Conservation (phyloP, 2,113 vertebrate species). For the Lonchura striata region DNA sequence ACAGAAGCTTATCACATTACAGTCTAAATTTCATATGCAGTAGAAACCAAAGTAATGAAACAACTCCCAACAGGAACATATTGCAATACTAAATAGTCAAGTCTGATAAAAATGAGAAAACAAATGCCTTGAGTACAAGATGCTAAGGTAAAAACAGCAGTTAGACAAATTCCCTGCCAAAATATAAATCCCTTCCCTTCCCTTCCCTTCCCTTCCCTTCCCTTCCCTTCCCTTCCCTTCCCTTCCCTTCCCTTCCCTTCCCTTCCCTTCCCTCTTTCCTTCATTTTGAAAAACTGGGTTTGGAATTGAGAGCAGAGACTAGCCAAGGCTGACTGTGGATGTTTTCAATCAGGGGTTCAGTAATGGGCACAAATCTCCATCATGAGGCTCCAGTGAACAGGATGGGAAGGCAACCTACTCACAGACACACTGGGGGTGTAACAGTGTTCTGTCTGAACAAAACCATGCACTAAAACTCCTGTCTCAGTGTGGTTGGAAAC, state of each 20-base stretch:
- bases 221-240: too few relatives aligned
- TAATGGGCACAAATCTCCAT: neutral
- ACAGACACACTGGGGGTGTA: neutral
- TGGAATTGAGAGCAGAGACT: neutral
- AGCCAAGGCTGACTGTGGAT: neutral
- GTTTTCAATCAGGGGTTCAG: neutral
- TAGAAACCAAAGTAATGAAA: neutral
- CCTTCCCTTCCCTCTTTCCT: too few relatives aligned
- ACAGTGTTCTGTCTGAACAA: neutral
- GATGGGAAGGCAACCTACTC: neutral
- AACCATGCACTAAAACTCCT: neutral
- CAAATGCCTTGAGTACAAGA: neutral
- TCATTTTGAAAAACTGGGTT: neutral
- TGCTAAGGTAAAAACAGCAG: neutral
- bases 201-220: rapidly evolving
- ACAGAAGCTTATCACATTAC: slow-evolving; percentile 3
- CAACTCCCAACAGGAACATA: neutral
- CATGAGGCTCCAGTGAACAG: neutral
- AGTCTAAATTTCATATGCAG: neutral
- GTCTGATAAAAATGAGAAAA: neutral
- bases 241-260: too few relatives aligned
- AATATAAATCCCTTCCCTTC: neutral
- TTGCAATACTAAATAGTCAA: neutral
- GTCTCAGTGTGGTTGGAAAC: slow-evolving; percentile 12
- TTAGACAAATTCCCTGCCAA: neutral